These are phyloP conservation scores for Lerista edwardsae DNA, from an alignment of 2,797 vertebrate species.

Conservation along the genomic window DNA sequence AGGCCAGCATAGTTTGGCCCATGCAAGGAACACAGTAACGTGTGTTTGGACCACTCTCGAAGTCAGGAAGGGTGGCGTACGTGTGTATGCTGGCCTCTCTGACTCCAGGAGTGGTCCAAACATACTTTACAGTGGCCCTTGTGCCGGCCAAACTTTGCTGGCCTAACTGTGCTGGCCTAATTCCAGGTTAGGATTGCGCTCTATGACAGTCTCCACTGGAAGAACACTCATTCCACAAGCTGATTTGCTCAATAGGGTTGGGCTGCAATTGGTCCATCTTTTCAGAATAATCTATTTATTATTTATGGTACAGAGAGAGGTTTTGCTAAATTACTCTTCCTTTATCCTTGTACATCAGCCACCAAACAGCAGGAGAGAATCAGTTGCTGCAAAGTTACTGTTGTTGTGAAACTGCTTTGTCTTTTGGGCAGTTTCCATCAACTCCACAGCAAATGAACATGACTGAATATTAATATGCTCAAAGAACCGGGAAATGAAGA, in stretches of 20 bases:
- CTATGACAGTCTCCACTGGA: conserved; percentile 14
- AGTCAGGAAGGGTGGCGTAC: too few species aligned
- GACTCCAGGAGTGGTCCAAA: too few species aligned
- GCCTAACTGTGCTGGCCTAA: too few species aligned
- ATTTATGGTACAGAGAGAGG: neutral
- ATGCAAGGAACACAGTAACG: too few species aligned
- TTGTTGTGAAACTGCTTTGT: neutral
- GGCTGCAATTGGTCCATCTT: conserved; percentile 43
- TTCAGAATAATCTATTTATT: conserved; percentile 23
- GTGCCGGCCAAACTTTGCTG: too few species aligned
- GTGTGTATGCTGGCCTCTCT: too few species aligned
- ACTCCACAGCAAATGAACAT: neutral
- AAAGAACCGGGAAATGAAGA: neutral
- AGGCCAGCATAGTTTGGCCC: too few species aligned
- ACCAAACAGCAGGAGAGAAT: neutral
- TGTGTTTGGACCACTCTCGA: too few species aligned
- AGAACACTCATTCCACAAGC: conserved; percentile 32
- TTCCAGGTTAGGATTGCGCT: too few species aligned
- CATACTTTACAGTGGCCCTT: too few species aligned
- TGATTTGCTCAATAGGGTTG: neutral
- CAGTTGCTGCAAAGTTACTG: neutral
- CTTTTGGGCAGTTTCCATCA: accelerated
- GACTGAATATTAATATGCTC: neutral
- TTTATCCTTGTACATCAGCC: neutral
- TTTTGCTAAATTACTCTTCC: conserved; percentile 37